phyloP scores from a whole-genome alignment of 2,113 vertebrate species.

The Polyodon spathula region DNA sequence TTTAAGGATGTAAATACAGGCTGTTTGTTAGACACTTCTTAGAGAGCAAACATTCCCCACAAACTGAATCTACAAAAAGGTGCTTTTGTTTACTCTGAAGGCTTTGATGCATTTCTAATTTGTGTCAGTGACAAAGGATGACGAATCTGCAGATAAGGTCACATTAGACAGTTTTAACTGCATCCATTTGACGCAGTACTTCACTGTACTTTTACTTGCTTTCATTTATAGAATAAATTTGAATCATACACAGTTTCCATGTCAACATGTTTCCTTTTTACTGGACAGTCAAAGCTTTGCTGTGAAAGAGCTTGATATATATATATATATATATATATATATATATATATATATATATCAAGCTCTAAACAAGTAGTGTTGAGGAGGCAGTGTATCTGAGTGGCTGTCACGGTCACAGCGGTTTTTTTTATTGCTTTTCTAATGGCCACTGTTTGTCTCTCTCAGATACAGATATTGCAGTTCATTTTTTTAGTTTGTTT shows the following conservation, averaged over 20 bases:
- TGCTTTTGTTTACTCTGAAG: slow-evolving; percentile 10
- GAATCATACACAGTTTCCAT: slow-evolving; percentile 37
- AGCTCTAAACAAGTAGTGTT: slow-evolving; percentile 9
- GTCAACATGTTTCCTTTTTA: slow-evolving; percentile 27
- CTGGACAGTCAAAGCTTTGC: slow-evolving; percentile 22
- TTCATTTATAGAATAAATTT: slow-evolving; percentile 23
- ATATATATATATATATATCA: too few species aligned
- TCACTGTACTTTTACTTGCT: slow-evolving; percentile 17
- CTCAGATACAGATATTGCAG: background rate
- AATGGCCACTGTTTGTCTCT: background rate
- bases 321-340: too few species aligned
- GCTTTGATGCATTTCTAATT: background rate
- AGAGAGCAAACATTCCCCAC: slow-evolving; percentile 3
- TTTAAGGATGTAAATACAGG: too few species aligned
- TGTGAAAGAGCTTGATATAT: too few species aligned
- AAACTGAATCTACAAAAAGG: background rate
- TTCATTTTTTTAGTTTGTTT: too few species aligned
- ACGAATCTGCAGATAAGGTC: slow-evolving; percentile 15
- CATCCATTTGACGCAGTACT: slow-evolving; percentile 20
- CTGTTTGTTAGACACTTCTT: too few species aligned
- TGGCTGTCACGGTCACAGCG: background rate
- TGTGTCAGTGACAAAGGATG: slow-evolving; percentile 4
- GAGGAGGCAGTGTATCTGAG: background rate
- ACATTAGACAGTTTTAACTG: slow-evolving; percentile 11
- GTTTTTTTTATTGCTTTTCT: background rate